phyloP scores from a whole-genome alignment of 2,113 vertebrate genomes.

The Ellobius talpinus region DNA sequence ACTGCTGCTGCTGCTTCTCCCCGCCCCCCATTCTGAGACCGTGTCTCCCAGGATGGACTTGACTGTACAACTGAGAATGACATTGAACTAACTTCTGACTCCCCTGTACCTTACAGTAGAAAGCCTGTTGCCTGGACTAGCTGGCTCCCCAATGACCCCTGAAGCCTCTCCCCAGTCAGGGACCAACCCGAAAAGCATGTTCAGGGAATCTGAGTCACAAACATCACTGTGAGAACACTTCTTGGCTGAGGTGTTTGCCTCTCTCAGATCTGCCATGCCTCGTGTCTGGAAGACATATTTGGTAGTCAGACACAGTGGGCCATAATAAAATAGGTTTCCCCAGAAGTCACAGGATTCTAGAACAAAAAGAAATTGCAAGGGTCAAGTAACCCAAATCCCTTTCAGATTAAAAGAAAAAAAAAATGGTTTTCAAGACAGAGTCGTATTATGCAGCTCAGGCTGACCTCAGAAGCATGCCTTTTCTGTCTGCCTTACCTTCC shows the following conservation, averaged over 20 bases:
- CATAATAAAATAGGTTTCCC: background rate
- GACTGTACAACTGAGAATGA: background rate
- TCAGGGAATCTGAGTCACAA: conserved; percentile 23
- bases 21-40: too few species aligned
- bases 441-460: background rate
- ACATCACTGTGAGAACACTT: background rate
- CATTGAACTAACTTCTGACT: background rate
- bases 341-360: background rate
- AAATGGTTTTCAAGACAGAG: background rate
- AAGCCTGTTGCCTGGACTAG: background rate
- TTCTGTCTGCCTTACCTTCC: background rate
- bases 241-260: background rate
- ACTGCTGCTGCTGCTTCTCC: background rate
- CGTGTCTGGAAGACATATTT: background rate
- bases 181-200: background rate
- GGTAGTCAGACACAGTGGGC: background rate
- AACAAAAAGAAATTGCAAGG: background rate
- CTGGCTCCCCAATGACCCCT: background rate
- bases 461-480: background rate
- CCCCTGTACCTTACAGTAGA: background rate
- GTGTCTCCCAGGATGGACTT: background rate
- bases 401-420: background rate
- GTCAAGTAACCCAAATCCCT: background rate
- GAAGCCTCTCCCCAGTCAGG: background rate
- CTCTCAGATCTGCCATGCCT: background rate